Conservation (phyloP, 2,797 vertebrate species). For the Myotis findleyi region DNA sequence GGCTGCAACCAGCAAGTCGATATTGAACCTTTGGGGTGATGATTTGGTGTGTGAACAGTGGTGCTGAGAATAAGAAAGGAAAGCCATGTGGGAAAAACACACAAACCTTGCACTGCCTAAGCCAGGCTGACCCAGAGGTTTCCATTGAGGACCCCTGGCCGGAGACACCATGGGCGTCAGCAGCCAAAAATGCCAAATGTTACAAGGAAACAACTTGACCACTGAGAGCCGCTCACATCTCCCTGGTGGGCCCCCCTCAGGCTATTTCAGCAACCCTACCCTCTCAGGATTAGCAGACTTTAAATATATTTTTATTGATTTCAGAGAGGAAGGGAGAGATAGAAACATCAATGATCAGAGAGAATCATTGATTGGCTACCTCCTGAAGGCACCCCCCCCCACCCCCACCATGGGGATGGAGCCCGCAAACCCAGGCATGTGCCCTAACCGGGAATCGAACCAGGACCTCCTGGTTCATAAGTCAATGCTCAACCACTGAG, state of each 20-base stretch:
- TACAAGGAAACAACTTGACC: background rate
- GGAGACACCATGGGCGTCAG: background rate
- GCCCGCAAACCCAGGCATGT: background rate
- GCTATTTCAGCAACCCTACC: too few species aligned
- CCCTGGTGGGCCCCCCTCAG: too few species aligned
- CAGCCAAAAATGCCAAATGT: too few species aligned
- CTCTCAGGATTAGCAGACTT: background rate
- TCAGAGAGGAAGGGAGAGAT: background rate
- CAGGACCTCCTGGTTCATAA: background rate
- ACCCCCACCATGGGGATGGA: background rate
- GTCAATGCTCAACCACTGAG: background rate
- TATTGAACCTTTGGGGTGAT: slow-evolving; percentile 63
- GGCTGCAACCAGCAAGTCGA: slow-evolving; percentile 19
- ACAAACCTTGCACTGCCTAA: background rate
- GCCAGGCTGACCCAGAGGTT: background rate
- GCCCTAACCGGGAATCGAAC: background rate
- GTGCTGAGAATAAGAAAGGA: slow-evolving; percentile 71
- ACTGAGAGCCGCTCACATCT: background rate
- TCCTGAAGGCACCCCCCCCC: background rate
- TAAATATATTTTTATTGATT: background rate
- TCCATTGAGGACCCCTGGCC: background rate
- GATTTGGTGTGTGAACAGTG: slow-evolving; percentile 63
- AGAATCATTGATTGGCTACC: background rate
- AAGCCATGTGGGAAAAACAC: slow-evolving; percentile 37
- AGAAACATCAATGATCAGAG: background rate